These are phyloP conservation scores for Tridacna gigas DNA, from an alignment of 2,888 invertebrate genomes.

Conservation along the genomic window DNA sequence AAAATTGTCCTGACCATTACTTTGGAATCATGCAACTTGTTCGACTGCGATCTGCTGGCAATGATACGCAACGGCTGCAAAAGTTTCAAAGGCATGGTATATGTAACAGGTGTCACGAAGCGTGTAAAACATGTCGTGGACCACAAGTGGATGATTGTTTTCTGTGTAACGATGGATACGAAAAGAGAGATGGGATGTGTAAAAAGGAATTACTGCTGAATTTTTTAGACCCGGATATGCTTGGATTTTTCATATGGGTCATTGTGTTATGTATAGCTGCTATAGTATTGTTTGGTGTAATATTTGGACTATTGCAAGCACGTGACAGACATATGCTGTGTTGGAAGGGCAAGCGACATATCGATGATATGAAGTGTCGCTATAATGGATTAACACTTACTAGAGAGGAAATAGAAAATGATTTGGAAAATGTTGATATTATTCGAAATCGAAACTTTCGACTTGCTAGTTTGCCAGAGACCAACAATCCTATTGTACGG, in stretches of 20 bases:
- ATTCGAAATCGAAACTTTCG: slow-evolving; percentile 64
- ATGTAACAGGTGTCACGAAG: slow-evolving; percentile 75
- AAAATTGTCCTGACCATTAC: slow-evolving; percentile 78
- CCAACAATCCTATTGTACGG: slow-evolving; percentile 50
- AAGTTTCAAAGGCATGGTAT: slow-evolving; percentile 73
- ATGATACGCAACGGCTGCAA: slow-evolving; percentile 60
- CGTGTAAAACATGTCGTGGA: slow-evolving; percentile 78
- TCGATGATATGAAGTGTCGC: slow-evolving; percentile 72
- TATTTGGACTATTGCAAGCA: slow-evolving; percentile 78
- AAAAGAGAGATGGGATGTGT: slow-evolving; percentile 69
- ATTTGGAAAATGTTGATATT: slow-evolving; percentile 64
- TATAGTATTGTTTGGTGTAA: slow-evolving; percentile 76
- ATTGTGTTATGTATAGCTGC: slow-evolving; percentile 79
- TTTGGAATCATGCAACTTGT: slow-evolving; percentile 77
- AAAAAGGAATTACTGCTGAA: slow-evolving; percentile 79
- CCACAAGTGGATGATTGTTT: slow-evolving; percentile 74
- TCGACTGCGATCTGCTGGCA: slow-evolving; percentile 63
- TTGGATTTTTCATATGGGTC: slow-evolving; percentile 79
- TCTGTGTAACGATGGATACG: slow-evolving; percentile 74
- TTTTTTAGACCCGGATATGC: slow-evolving; percentile 78
- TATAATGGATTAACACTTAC: slow-evolving; percentile 73
- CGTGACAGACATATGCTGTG: slow-evolving; percentile 75
- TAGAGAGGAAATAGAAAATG: slow-evolving; percentile 65
- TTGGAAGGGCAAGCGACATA: slow-evolving; percentile 73
- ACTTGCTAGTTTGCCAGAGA: slow-evolving; percentile 62